Percentiles rank a stretch among this genome's conserved stretches.
These are phyloP conservation scores for Gobionotothen gibberifrons DNA, from an alignment of 2,797 vertebrate species.

Conservation along the genomic window DNA sequence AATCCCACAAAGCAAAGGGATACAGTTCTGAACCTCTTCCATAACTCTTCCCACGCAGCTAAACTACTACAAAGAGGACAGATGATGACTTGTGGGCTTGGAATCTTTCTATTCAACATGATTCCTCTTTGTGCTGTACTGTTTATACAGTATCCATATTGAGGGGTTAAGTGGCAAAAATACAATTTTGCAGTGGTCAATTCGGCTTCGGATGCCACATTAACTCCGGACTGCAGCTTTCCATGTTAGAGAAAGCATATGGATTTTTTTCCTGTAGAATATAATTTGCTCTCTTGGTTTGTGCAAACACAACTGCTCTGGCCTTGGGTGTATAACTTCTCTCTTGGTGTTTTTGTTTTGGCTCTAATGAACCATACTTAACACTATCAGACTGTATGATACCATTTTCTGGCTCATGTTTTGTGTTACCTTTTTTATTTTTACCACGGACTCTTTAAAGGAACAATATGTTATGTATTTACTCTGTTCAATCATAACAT, in stretches of 20 bases:
- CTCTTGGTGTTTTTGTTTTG: neutral
- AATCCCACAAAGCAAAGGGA: constrained; percentile 40
- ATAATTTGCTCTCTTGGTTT: constrained; percentile 8
- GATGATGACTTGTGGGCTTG: constrained; percentile 21
- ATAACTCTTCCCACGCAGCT: constrained; percentile 51
- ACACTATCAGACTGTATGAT: constrained; percentile 7
- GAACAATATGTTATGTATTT: no score
- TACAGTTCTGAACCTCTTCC: constrained; percentile 44
- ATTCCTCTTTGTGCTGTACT: constrained; percentile 1
- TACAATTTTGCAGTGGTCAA: neutral
- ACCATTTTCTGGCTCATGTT: constrained; percentile 1
- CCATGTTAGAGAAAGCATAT: neutral
- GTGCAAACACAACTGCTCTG: neutral
- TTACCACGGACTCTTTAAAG: neutral
- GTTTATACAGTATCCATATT: constrained; percentile 3
- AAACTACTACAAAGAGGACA: constrained; percentile 34
- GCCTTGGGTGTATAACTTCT: constrained; percentile 17
- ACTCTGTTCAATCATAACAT: no score
- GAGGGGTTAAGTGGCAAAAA: neutral
- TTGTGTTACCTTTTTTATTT: neutral
- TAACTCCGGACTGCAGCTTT: neutral
- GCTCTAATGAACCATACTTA: constrained; percentile 8
- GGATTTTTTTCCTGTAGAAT: neutral
- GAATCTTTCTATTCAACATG: constrained; percentile 23
- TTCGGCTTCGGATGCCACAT: neutral